phyloP scores from a whole-genome alignment of 1,140 invertebrate genomes.

The Nasonia vitripennis region DNA sequence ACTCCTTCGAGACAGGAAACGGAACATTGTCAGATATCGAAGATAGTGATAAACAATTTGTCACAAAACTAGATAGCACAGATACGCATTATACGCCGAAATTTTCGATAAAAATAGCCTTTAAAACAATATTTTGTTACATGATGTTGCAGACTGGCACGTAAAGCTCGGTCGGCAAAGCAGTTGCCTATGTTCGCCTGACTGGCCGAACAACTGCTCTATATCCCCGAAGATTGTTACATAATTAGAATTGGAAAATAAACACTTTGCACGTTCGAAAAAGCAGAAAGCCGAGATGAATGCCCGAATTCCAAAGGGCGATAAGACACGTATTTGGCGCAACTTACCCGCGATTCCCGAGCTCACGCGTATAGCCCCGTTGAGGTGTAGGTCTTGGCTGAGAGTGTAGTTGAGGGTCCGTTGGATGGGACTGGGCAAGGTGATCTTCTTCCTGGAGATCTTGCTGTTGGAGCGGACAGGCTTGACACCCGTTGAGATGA shows the following conservation, averaged over 20 bases:
- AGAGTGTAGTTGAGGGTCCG: conserved; percentile 64
- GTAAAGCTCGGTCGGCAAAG: conserved; percentile 15
- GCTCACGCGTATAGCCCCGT: conserved; percentile 75
- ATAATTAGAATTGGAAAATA: conserved; percentile 48
- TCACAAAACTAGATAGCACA: not conserved
- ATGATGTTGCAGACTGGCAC: conserved; percentile 16
- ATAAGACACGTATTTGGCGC: not conserved
- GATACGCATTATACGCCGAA: not conserved
- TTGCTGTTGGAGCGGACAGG: conserved; percentile 71
- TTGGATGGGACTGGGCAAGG: conserved; percentile 55
- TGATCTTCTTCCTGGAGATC: conserved; percentile 70
- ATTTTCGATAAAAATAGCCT: conserved; percentile 3
- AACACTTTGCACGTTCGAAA: conserved; percentile 6
- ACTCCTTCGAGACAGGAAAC: not conserved
- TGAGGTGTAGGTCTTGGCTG: conserved; percentile 74
- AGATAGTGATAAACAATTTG: not conserved
- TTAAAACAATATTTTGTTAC: conserved; percentile 14
- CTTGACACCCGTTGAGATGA: conserved; percentile 76
- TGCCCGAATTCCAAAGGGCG: too few species aligned
- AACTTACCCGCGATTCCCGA: conserved; percentile 76
- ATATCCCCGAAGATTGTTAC: conserved; percentile 26
- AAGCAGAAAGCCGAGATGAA: not conserved
- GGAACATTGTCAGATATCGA: too few species aligned
- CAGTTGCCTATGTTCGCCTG: not conserved
- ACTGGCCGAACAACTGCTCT: not conserved